phyloP scores from a whole-genome alignment of 2,797 vertebrate species.

The Sphenopsis melanotis region DNA sequence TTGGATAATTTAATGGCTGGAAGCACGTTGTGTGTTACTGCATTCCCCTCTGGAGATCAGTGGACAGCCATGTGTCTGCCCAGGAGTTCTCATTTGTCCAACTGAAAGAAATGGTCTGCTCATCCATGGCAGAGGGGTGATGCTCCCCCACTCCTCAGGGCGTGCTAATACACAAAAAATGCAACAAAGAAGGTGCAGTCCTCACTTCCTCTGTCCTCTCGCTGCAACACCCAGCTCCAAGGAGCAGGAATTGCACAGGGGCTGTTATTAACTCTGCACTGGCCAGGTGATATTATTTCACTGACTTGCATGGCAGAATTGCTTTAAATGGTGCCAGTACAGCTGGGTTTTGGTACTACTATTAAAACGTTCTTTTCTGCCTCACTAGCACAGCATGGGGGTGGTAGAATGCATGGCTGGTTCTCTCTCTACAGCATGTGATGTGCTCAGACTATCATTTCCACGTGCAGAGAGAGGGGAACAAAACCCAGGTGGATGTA shows the following conservation, averaged over 20 bases:
- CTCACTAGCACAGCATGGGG: not conserved
- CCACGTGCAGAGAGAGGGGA: not conserved
- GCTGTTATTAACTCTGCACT: not conserved
- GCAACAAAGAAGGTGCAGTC: not conserved
- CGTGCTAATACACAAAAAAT: rapidly evolving
- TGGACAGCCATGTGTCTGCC: not conserved
- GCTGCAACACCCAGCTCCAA: not conserved
- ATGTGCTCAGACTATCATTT: not conserved
- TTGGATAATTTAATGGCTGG: slow-evolving; percentile 27
- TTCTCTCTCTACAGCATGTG: not conserved
- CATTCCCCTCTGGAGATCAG: not conserved
- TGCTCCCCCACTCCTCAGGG: not conserved
- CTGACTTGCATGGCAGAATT: not conserved
- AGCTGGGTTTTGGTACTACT: not conserved
- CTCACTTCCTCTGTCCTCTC: not conserved
- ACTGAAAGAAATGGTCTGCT: not conserved
- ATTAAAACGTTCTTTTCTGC: not conserved
- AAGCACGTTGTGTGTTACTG: not conserved
- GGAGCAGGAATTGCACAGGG: not conserved
- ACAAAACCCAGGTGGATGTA: not conserved
- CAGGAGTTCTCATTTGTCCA: not conserved
- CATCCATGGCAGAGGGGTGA: rapidly evolving
- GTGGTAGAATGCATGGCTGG: not conserved
- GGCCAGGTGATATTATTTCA: not conserved
- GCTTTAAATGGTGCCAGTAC: not conserved